Evolutionary conservation across 2,113 vertebrate species (phyloP).

Genomic region (Zosterops pallidus): DNA sequence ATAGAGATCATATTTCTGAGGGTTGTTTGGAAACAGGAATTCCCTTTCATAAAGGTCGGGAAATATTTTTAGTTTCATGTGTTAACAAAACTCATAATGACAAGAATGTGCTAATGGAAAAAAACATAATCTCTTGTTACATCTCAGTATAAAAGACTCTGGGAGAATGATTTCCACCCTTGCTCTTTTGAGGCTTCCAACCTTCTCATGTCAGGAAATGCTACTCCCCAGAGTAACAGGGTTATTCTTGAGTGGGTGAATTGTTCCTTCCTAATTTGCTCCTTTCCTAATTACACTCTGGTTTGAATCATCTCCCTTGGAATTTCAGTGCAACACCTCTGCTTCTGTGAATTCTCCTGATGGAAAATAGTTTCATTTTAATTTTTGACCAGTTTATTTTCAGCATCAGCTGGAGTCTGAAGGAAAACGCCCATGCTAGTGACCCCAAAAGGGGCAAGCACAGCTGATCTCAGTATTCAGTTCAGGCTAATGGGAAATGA

Average conservation of each 20-base stretch:
- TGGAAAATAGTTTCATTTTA: not conserved
- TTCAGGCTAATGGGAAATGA: not conserved
- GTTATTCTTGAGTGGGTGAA: not conserved
- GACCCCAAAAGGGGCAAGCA: not conserved
- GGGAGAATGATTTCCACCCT: not conserved
- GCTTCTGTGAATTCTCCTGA: not conserved
- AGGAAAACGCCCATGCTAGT: not conserved
- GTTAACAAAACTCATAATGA: not conserved
- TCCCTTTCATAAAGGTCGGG: not conserved
- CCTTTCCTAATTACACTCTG: not conserved
- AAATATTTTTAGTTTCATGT: not conserved
- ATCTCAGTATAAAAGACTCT: not conserved
- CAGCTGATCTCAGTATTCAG: not conserved
- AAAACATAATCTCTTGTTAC: not conserved
- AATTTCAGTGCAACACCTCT: not conserved
- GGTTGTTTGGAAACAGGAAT: not conserved
- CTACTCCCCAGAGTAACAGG: not conserved
- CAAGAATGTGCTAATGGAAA: not conserved
- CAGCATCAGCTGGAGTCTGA: not conserved
- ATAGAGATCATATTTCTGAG: not conserved
- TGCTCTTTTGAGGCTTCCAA: not conserved
- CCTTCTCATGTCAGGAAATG: not conserved
- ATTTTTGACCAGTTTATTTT: not conserved
- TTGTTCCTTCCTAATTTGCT: not conserved
- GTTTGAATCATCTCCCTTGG: not conserved